Percentiles rank a stretch among this genome's conserved stretches.
Conservation (phyloP, 2,113 vertebrate species). For the Irena cyanogastra region DNA sequence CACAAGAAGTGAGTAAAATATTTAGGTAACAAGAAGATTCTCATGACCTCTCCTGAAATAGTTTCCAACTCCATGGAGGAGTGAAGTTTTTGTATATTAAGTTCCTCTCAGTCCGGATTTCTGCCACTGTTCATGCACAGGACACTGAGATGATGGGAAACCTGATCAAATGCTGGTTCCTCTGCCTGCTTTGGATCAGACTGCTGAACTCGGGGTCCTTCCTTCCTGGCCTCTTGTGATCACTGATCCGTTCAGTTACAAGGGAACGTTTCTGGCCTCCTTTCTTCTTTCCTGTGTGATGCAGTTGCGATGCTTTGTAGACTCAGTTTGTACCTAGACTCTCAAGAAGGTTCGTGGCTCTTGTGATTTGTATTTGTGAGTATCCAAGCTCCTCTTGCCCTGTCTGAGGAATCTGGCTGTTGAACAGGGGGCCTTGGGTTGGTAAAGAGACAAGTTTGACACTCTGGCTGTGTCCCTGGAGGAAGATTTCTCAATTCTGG, state of each 20-base stretch:
- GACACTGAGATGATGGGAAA: neutral
- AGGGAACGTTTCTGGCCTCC: neutral
- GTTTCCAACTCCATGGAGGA: neutral
- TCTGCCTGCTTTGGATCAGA: neutral
- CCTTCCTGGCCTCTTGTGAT: neutral
- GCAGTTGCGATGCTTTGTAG: neutral
- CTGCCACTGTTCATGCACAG: neutral
- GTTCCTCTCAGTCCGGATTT: neutral
- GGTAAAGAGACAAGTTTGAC: neutral
- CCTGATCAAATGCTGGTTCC: neutral
- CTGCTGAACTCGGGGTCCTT: neutral
- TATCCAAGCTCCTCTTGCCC: neutral
- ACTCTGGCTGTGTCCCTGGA: neutral
- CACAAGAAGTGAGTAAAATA: neutral
- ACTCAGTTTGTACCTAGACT: neutral
- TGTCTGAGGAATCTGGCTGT: neutral
- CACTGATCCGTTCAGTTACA: neutral
- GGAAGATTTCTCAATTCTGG: neutral
- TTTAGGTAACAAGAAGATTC: neutral
- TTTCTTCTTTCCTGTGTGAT: neutral
- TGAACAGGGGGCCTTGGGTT: neutral
- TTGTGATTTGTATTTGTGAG: neutral
- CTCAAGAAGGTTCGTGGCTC: neutral
- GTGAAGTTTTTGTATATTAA: neutral
- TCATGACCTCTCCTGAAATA: neutral